phyloP scores from a whole-genome alignment of 1,140 invertebrate species.

The Drosophila leontia region DNA sequence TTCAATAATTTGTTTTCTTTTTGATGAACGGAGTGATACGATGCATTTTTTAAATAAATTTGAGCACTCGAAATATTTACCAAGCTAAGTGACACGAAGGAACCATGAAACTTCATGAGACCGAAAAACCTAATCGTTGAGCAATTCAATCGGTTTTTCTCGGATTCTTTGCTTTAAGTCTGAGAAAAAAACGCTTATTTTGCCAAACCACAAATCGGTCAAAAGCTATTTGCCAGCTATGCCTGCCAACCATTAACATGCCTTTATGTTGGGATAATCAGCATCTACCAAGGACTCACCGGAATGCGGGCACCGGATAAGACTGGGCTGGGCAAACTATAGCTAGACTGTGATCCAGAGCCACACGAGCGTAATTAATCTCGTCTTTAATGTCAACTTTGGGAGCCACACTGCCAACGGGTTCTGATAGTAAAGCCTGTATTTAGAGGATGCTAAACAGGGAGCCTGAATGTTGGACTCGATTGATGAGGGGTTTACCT shows the following conservation, averaged over 20 bases:
- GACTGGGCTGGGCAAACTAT: constrained; percentile 89
- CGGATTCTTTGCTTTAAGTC: too few relatives aligned
- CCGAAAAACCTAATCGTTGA: too few relatives aligned
- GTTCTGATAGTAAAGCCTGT: constrained; percentile 85
- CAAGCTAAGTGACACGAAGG: too few relatives aligned
- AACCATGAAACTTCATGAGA: too few relatives aligned
- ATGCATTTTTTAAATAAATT: too few relatives aligned
- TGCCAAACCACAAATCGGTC: too few relatives aligned
- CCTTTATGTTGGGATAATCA: constrained; percentile 22
- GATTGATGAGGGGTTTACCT: constrained; percentile 84
- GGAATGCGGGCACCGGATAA: constrained; percentile 87
- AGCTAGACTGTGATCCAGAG: constrained; percentile 85
- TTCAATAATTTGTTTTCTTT: too few relatives aligned
- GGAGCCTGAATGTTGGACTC: constrained; percentile 47
- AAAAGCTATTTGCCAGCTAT: too few relatives aligned
- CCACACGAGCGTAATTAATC: constrained; percentile 65
- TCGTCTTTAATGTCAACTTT: constrained; percentile 86
- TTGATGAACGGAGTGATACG: too few relatives aligned
- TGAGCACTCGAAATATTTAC: too few relatives aligned
- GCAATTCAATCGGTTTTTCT: too few relatives aligned
- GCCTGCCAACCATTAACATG: constrained; percentile 9
- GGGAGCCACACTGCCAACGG: constrained; percentile 89
- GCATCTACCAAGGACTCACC: constrained; percentile 84
- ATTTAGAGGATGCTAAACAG: neutral
- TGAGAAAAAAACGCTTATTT: too few relatives aligned